Base-by-base conservation (phyloP, 2,888 invertebrate genomes). In the Thecophora atra region DNA sequence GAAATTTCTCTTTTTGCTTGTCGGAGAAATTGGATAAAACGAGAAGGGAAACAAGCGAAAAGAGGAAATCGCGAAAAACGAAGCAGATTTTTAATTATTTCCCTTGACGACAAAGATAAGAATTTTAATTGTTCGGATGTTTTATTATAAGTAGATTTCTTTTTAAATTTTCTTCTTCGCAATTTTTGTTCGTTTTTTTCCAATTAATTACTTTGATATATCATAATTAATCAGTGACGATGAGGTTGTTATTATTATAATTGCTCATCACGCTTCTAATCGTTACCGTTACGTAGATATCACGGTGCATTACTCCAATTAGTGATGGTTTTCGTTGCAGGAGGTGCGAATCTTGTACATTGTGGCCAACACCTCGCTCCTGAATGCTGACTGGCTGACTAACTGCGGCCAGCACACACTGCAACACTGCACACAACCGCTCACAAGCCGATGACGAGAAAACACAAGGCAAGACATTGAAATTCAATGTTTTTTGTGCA, bases 401-500 rank as follows among this genome's bases (percentile, higher is more conserved):
- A 21, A 21, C 37, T 60, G 28, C 17, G 26, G 69, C 47, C 24
- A 42, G 13, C 19, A 21, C 44, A 56, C 56, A 21, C 19, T 37
- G 11, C 6, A 37, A 37, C 7, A 37, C 37, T 37, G 11, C 37
- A 37, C 37, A 6, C 26, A 56, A 30, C 54, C 37, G n/a, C n/a
- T n/a, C n/a, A n/a, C n/a, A 42, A 15, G 47, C n/a, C 42, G 51
- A 60, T 30, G 56, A 56, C 54, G 60, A 60, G n/a, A 56, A 19
- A 58, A 56, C 44, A 17, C 58, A 68, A 68, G 58, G 44, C 58
- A 44, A 56, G 62, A 19, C 70, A 70, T 52, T 70, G 70, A 70
- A 70, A 70, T 30, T 70, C 70, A 70, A 70, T 70, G 69, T 70
- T 70, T 70, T 51, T 47, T 62, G 64, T 64, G 70, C 70, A 70